These are phyloP conservation scores for Drosophila sucinea DNA, from an alignment of 1,140 invertebrate species.

Conservation along the genomic window DNA sequence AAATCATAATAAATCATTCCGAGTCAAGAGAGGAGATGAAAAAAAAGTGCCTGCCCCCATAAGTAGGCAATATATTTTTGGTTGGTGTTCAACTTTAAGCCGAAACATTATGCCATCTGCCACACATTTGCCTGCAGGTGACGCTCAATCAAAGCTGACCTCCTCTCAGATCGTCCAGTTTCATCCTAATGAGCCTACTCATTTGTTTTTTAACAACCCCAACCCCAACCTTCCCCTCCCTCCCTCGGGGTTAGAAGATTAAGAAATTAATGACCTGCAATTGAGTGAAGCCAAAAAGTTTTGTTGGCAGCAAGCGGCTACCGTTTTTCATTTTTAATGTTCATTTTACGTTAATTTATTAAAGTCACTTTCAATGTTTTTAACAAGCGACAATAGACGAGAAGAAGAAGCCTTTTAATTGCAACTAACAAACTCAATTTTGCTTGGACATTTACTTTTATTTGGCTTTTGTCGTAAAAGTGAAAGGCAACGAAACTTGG, in stretches of 20 bases:
- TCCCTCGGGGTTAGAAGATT: conserved; percentile 33
- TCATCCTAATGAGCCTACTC: conserved; percentile 11
- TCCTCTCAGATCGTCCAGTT: conserved; percentile 1
- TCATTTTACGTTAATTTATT: conserved; percentile 38
- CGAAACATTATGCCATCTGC: conserved; percentile 9
- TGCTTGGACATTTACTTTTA: conserved; percentile 23
- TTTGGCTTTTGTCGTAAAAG: conserved; percentile 52
- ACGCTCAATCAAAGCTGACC: conserved; percentile 51
- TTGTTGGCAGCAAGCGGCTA: not conserved
- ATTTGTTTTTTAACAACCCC: conserved; percentile 6
- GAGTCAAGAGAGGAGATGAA: conserved; percentile 15
- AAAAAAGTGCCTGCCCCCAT: not conserved
- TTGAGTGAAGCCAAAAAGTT: conserved; percentile 46
- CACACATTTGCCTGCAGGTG: conserved; percentile 33
- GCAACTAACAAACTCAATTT: conserved; percentile 23
- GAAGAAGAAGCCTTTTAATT: conserved; percentile 44
- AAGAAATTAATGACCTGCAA: conserved; percentile 59
- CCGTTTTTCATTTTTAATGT: conserved; percentile 56
- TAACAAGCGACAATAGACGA: conserved; percentile 23
- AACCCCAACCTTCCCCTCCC: no score
- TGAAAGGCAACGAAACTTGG: conserved; percentile 1
- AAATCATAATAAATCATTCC: conserved; percentile 54
- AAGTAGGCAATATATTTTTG: not conserved
- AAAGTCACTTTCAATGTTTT: conserved; percentile 41
- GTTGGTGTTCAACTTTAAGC: conserved; percentile 1